Evolutionary conservation across 2,797 vertebrate genomes (phyloP), one percentile per base, ranked within the genome.

Genomic region (Poecilia velifera): DNA sequence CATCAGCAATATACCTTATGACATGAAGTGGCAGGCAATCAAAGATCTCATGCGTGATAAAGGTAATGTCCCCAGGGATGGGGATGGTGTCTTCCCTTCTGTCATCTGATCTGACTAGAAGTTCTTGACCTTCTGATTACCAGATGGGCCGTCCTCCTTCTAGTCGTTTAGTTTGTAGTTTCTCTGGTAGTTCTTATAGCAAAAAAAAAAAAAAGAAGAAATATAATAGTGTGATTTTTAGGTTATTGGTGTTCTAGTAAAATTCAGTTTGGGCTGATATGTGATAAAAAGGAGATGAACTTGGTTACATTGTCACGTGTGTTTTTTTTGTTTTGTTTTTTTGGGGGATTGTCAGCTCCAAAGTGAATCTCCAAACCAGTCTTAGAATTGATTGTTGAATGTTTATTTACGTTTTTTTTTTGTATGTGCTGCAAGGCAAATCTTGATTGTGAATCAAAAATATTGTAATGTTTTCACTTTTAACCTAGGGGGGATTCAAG

Each of bases 31-130:
- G 98, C 98, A 99, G 96, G 97, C 98, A 82, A 99, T 99, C 94
- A 99, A 99, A 98, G 98, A 99, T 95, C 96, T 99, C 75, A 99
- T 99, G 98, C 97, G 98, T 91, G 98, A 99, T 90, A 99, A 98
- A 99, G 98, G 98, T 99, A 99, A 97, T 92, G 73, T 88, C 74
- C 72, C 76, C 82, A 66, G 73, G 66, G 76, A 83, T 76, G 74
- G 83, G 84, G 83, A 76, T 74, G 76, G 76, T 79, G 64, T 82
- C 53, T 73, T 64, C 53, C 66, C 64, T 72, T 83, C 51, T 82
- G 46, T 88, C 80, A 86, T 82, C 82, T 86, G 80, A 90, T 78
- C 84, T 90, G 62, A 86, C 74, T 76, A 88, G 84, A 88, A 90
- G 72, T 85, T 80, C 76, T 86, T 89, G 79, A 89, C 77, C 78